phyloP scores from a whole-genome alignment of 2,113 vertebrate species.

The Dicrurus megarhynchus region DNA sequence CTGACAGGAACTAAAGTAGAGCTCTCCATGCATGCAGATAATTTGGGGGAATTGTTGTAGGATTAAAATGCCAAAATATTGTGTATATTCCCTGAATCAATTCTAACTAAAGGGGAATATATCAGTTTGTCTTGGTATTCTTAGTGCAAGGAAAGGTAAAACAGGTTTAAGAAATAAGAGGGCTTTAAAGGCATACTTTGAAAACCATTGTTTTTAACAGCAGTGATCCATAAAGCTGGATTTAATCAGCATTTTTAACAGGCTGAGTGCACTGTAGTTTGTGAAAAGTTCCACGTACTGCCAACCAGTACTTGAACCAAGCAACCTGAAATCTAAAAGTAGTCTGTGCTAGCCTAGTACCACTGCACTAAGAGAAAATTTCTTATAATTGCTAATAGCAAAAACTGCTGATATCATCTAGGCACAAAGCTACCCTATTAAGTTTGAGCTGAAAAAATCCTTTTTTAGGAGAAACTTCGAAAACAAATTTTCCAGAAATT shows the following conservation, averaged over 20 bases:
- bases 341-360: neutral
- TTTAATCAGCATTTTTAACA: constrained; percentile 58
- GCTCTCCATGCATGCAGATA: neutral
- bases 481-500: neutral
- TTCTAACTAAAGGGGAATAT: neutral
- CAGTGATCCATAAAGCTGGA: constrained; percentile 51
- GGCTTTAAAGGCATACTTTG: constrained; percentile 44
- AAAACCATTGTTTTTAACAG: constrained; percentile 38
- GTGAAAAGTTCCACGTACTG: constrained; percentile 41
- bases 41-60: neutral
- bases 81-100: neutral
- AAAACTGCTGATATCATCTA: neutral
- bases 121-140: neutral
- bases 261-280: constrained; percentile 43
- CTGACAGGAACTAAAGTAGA: neutral
- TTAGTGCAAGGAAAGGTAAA: neutral
- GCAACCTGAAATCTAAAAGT: constrained; percentile 61
- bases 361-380: constrained; percentile 23
- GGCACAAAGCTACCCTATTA: neutral
- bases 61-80: neutral
- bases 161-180: neutral
- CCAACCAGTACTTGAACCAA: constrained; percentile 36
- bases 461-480: neutral
- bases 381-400: constrained; percentile 17
- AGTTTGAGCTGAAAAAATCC: neutral